Percentiles rank a stretch among this genome's conserved stretches.
Conservation (phyloP, 2,888 invertebrate genomes). For the Lepidochitona cinerea region DNA sequence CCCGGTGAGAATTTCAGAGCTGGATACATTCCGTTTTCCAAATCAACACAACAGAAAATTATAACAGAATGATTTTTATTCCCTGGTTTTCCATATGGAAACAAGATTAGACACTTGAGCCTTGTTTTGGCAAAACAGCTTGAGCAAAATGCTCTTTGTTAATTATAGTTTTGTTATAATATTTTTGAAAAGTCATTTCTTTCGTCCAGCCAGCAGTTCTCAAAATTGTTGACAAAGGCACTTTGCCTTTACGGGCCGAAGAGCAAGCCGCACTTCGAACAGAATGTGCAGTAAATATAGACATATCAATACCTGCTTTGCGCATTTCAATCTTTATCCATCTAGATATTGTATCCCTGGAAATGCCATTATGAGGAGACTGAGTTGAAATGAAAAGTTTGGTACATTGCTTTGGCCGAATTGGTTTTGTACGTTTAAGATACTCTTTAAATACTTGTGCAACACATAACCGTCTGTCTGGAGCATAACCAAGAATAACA, state of each 20-base stretch:
- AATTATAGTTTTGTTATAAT: background rate
- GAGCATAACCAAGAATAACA: slow-evolving; percentile 7
- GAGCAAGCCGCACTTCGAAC: slow-evolving; percentile 13
- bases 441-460: slow-evolving; percentile 16
- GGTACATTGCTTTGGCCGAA: slow-evolving; percentile 11
- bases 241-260: slow-evolving; percentile 1
- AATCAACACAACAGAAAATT: too few species aligned
- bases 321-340: slow-evolving; percentile 22
- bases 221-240: slow-evolving; percentile 21
- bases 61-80: too few species aligned
- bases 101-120: too few species aligned
- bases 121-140: background rate
- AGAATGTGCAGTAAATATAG: slow-evolving; percentile 22
- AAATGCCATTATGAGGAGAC: slow-evolving; percentile 19
- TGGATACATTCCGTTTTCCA: too few species aligned
- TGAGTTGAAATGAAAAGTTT: slow-evolving; percentile 17
- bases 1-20: too few species aligned
- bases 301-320: slow-evolving; percentile 21
- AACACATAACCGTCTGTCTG: slow-evolving; percentile 24
- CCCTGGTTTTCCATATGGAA: too few species aligned
- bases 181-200: slow-evolving; percentile 2
- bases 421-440: background rate
- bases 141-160: background rate
- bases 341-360: slow-evolving; percentile 19
- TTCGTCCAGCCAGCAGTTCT: slow-evolving; percentile 23